Evolutionary conservation across 1,140 invertebrate genomes (phyloP), one percentile per base, ranked within the genome.

Genomic region (Anadara kagoshimensis): DNA sequence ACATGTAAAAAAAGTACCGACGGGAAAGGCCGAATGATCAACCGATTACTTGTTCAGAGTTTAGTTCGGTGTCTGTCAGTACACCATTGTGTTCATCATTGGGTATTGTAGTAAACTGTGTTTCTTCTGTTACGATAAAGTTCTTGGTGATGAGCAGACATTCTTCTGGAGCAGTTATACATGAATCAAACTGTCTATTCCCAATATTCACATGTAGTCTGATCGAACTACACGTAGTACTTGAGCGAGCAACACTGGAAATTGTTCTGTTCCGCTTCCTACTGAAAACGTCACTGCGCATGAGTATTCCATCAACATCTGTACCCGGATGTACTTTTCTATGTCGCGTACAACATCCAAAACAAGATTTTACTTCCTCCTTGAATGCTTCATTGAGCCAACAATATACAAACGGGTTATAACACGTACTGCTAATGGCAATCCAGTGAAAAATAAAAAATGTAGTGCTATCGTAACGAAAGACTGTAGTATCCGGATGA

Each of bases 341-440:
- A 47, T 53, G 62, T 56, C 56, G 57, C 43, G 66, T 70, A 63
- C 79, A 81, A 56, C 81, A 84, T 10, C 71, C 57, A 56, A 87
- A 83, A 53, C 81, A 76, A 5, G 81, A 62, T 45, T 82, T 83
- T 18, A 87, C 81, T 65, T 87, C 83, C 26, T 76, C 78, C 22
- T 86, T 61, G 72, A 89, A 89, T 47, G 82, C 80, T 58, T 88
- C 86, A 77, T 91, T 91, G 18, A 92, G 79, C 88, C 91, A 89
- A 67, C 90, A 91, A 75, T 92, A 92, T 8, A 92, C 83, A 69
- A 92, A 89, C 0, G 91, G 91, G 76, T 92, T 92, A 72, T 90
- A 90, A 63, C 91, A 90, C 8, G 91, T 91, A 62, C 90, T 91
- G 63, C 89, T 91, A 84, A 92, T 91, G 5, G 91, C 91, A 22